Percentiles rank a stretch among this genome's conserved stretches.
These are phyloP conservation scores for Cebus imitator DNA, from an alignment of 2,113 vertebrate genomes.

Conservation along the genomic window DNA sequence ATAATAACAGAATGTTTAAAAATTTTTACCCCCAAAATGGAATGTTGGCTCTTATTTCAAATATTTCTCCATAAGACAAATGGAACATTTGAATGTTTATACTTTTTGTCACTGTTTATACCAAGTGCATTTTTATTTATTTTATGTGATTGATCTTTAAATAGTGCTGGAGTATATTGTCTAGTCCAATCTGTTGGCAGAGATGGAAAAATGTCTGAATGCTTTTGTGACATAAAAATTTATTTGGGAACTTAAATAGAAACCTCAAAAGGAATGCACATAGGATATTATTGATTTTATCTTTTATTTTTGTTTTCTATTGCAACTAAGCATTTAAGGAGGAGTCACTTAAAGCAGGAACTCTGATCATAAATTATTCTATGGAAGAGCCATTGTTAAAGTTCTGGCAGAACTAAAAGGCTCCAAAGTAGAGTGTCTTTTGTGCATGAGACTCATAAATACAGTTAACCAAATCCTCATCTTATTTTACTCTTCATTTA, in stretches of 20 bases:
- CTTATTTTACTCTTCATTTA: background rate
- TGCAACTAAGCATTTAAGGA: conserved; percentile 2
- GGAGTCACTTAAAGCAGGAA: background rate
- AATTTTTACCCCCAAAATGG: background rate
- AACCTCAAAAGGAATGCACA: background rate
- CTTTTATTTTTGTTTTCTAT: conserved; percentile 13
- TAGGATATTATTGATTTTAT: background rate
- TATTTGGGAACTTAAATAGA: background rate
- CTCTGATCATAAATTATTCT: background rate
- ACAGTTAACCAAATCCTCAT: background rate
- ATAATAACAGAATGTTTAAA: background rate
- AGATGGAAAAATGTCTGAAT: conserved; percentile 15
- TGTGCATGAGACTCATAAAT: background rate
- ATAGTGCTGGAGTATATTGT: background rate
- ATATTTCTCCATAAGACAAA: background rate
- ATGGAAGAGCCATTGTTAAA: background rate
- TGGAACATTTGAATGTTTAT: background rate
- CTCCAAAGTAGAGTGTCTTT: background rate
- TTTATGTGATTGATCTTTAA: conserved; percentile 11
- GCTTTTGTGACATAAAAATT: background rate
- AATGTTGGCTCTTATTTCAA: conserved; percentile 1
- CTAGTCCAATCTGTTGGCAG: conserved; percentile 3
- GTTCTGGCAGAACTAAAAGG: background rate
- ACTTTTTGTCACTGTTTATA: background rate
- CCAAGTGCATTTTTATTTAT: background rate